Percentiles rank a stretch among this genome's conserved stretches.
Evolutionary conservation across 2,888 invertebrate genomes (phyloP).

Genomic region (Seira musarum): DNA sequence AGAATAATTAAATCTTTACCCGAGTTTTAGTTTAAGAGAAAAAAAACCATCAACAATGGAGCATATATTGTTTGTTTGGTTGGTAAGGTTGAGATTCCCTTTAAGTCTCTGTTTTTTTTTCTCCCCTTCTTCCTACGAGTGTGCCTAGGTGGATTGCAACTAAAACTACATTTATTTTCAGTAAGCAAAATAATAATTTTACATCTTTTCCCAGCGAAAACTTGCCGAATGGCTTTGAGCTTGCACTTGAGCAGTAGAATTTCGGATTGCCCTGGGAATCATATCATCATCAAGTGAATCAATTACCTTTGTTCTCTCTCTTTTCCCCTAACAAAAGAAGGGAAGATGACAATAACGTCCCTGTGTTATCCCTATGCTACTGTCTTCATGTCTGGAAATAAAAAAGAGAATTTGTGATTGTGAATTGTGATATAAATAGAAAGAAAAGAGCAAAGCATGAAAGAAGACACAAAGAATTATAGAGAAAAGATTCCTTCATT

Average conservation of each 20-base stretch:
- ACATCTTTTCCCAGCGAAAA: constrained; percentile 33
- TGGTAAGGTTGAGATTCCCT: constrained; percentile 22
- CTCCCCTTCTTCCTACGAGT: constrained; percentile 25
- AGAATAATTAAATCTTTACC: constrained; percentile 49
- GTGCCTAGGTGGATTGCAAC: neutral
- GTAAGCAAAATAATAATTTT: constrained; percentile 33
- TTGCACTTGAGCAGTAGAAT: neutral
- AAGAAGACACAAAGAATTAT: constrained; percentile 18
- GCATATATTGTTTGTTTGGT: no score
- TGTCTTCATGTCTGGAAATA: neutral
- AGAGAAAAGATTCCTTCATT: constrained; percentile 34
- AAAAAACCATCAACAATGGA: no score
- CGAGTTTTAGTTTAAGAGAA: neutral
- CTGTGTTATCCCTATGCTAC: constrained; percentile 21
- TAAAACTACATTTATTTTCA: constrained; percentile 38
- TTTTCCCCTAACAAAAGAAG: constrained; percentile 6
- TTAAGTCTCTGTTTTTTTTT: constrained; percentile 44
- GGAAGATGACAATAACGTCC: constrained; percentile 41
- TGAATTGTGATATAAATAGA: constrained; percentile 9
- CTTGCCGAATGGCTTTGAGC: neutral
- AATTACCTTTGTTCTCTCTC: constrained; percentile 35
- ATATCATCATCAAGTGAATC: constrained; percentile 31
- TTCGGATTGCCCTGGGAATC: neutral
- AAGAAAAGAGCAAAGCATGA: constrained; percentile 3
- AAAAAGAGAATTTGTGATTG: neutral